Evolutionary conservation across 2,113 vertebrate genomes (phyloP).

Genomic region (Riparia riparia): DNA sequence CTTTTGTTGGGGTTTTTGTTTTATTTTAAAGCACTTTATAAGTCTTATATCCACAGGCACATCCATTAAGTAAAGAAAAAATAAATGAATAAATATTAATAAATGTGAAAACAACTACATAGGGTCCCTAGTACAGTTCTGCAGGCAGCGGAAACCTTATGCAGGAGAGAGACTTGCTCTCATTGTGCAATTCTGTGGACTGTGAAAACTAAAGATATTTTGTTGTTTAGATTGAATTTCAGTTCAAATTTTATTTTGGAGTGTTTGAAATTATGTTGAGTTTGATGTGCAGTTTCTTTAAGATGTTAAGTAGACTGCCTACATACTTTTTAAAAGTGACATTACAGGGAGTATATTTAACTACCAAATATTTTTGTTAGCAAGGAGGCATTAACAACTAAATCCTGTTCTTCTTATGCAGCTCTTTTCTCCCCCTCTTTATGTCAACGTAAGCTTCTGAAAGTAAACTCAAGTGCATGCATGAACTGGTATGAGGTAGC

Average conservation of each 20-base stretch:
- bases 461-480: slow-evolving; percentile 16
- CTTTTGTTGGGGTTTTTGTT: neutral
- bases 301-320: neutral
- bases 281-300: neutral
- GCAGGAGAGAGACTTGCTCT: neutral
- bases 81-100: neutral
- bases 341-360: neutral
- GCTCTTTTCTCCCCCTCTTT: neutral
- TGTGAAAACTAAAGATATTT: neutral
- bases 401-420: neutral
- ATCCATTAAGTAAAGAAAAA: neutral
- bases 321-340: neutral
- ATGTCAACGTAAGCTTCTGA: neutral
- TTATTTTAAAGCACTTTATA: slow-evolving; percentile 66
- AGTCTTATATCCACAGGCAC: neutral
- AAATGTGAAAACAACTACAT: neutral
- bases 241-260: neutral
- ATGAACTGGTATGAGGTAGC: neutral
- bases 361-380: neutral
- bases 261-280: neutral
- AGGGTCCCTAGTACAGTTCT: neutral
- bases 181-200: neutral
- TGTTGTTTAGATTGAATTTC: neutral
- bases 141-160: neutral
- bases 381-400: neutral